Percentiles rank a stretch among this genome's conserved stretches.
Evolutionary conservation across 2,113 vertebrate species (phyloP).

Genomic region (Esox niger): DNA sequence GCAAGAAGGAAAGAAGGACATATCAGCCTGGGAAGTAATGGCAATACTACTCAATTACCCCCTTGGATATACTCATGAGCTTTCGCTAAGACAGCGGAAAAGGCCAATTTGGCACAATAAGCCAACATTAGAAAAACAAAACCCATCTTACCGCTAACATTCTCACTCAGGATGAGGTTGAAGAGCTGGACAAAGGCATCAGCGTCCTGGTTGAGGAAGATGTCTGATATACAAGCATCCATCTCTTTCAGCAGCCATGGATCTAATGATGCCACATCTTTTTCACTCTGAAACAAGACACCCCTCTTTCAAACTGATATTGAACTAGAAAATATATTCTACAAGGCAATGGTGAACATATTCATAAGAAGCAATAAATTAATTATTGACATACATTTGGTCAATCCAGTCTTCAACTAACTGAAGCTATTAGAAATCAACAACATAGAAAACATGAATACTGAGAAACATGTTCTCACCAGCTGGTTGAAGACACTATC

Average conservation of each 20-base stretch:
- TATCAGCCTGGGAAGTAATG: not conserved
- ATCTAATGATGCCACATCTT: conserved; percentile 77
- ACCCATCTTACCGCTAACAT: conserved; percentile 80
- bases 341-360: too few species aligned
- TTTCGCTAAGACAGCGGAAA: too few species aligned
- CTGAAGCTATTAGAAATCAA: too few species aligned
- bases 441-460: too few species aligned
- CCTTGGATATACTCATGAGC: not conserved
- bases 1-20: not conserved
- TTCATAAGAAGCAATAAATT: too few species aligned
- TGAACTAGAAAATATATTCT: not conserved
- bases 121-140: too few species aligned
- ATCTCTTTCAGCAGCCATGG: conserved; percentile 88
- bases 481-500: conserved; percentile 72
- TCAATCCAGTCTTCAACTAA: too few species aligned
- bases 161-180: conserved; percentile 89
- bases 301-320: not conserved
- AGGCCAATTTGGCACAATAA: too few species aligned
- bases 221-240: conserved; percentile 88
- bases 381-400: too few species aligned
- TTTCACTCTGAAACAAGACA: conserved; percentile 71
- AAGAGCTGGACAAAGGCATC: conserved; percentile 88
- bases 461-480: conserved; percentile 60
- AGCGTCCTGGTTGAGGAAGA: conserved; percentile 83
- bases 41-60: not conserved